A percentile compares a stretch with the other conserved stretches of the same genome.
These are phyloP conservation scores for Rhea americana DNA, from an alignment of 2,113 vertebrate genomes.

Conservation along the genomic window DNA sequence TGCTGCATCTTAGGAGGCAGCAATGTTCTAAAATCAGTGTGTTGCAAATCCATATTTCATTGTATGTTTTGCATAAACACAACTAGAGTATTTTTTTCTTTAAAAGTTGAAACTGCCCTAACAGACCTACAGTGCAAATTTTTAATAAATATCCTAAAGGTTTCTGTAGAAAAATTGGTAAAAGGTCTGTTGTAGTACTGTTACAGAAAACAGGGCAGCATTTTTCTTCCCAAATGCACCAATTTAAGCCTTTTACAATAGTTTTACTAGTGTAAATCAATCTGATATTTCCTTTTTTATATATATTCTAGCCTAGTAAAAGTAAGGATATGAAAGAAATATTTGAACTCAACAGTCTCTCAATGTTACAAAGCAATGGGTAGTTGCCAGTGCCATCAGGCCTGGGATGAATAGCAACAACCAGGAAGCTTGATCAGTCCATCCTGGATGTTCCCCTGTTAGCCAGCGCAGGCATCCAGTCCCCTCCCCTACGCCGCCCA, in stretches of 20 bases:
- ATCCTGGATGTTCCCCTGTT: neutral
- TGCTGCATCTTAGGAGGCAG: neutral
- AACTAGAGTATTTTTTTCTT: neutral
- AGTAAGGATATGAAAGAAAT: neutral
- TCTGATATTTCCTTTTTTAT: neutral
- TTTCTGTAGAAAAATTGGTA: neutral
- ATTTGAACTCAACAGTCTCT: neutral
- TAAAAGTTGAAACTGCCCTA: neutral
- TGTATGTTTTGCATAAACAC: neutral
- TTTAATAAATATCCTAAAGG: neutral
- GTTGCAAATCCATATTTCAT: neutral
- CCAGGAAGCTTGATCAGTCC: neutral
- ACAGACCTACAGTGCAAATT: neutral
- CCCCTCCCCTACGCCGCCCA: fast-evolving
- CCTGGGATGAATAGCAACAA: fast-evolving
- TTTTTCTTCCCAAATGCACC: neutral
- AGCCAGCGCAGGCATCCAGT: neutral
- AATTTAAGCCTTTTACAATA: neutral
- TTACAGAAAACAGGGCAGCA: neutral
- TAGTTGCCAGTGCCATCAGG: neutral
- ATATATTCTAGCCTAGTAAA: neutral
- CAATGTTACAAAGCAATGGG: neutral
- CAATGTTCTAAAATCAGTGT: neutral
- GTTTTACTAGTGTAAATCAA: neutral
- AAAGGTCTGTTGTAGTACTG: neutral